Evolutionary conservation across 2,797 vertebrate genomes (phyloP).

Genomic region (Gambelia wislizenii): DNA sequence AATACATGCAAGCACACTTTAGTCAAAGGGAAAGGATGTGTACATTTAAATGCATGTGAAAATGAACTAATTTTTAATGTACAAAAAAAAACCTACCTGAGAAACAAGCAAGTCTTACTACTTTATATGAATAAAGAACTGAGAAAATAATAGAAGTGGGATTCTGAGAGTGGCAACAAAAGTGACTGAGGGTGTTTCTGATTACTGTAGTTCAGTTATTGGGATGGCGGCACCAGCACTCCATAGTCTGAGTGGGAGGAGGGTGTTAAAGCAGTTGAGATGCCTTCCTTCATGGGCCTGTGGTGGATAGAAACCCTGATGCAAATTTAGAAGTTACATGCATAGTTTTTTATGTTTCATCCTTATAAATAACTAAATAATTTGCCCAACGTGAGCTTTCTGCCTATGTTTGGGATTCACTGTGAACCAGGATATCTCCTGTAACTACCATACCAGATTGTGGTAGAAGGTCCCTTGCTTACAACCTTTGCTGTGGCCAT

Average conservation of each 20-base stretch:
- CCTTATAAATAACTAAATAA: not conserved
- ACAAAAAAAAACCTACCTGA: too few relatives aligned
- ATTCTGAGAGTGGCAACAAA: not conserved
- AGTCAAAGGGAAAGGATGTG: not conserved
- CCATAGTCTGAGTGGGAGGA: too few relatives aligned
- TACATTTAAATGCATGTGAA: not conserved
- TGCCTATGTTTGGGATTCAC: too few relatives aligned
- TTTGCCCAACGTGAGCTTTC: not conserved
- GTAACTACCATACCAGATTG: not conserved
- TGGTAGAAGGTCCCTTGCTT: not conserved
- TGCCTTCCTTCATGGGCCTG: not conserved
- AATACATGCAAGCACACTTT: not conserved
- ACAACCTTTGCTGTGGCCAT: not conserved
- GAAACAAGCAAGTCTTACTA: not conserved
- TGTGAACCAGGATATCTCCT: not conserved
- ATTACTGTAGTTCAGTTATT: too few relatives aligned
- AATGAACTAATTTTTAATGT: not conserved
- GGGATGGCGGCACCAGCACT: too few relatives aligned
- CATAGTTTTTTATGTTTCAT: not conserved
- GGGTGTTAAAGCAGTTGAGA: not conserved
- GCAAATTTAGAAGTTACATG: not conserved
- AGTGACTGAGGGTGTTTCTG: too few relatives aligned
- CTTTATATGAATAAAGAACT: not conserved
- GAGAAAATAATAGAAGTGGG: not conserved
- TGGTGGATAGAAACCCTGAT: not conserved